These are phyloP conservation scores for Premnoplex brunnescens DNA, from an alignment of 2,797 vertebrate species.

Conservation along the genomic window DNA sequence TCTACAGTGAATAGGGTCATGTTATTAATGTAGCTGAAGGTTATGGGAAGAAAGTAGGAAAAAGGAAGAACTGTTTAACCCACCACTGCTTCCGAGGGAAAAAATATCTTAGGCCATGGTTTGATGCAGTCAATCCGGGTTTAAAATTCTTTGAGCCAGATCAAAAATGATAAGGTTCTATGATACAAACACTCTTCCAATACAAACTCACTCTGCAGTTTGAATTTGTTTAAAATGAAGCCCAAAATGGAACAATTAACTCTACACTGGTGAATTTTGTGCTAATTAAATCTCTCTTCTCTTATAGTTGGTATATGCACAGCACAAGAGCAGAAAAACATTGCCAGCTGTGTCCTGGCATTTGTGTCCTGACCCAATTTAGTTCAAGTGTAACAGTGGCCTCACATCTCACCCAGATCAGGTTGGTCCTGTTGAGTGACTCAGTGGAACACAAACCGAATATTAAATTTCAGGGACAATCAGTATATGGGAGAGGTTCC, in stretches of 20 bases:
- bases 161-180: neutral
- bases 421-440: conserved; percentile 14
- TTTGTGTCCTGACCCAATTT: conserved; percentile 21
- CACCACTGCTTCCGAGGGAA: neutral
- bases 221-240: neutral
- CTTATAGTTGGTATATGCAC: neutral
- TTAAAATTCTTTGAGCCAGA: neutral
- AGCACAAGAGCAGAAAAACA: neutral
- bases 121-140: neutral
- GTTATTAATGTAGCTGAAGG: neutral
- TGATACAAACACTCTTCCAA: neutral
- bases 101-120: neutral
- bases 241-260: neutral
- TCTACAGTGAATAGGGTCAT: neutral
- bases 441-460: neutral
- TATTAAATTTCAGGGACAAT: neutral
- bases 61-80: neutral
- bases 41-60: neutral
- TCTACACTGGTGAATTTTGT: neutral
- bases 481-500: neutral
- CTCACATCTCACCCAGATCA: neutral
- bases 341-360: neutral
- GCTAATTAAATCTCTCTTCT: neutral
- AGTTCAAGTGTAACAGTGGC: neutral
- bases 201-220: neutral